Conservation (phyloP, 2,888 invertebrate species). For the Prenolepis imparis region DNA sequence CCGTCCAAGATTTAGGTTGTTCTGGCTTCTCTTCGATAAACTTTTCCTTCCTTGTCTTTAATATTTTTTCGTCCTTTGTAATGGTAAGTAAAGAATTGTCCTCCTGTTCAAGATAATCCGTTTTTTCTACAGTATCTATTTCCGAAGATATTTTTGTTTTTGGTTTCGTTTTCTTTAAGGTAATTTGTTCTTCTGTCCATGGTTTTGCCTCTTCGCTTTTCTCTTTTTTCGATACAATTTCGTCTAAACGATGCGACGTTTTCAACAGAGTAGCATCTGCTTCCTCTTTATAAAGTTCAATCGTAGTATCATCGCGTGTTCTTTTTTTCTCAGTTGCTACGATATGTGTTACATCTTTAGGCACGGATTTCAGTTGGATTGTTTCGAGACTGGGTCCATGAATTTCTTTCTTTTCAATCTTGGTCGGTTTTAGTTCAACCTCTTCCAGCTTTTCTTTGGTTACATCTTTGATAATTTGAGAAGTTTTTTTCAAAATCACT, state of each 20-base stretch:
- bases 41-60: slow-evolving; percentile 62
- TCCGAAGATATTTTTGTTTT: slow-evolving; percentile 82
- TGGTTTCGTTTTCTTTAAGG: slow-evolving; percentile 86
- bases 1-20: slow-evolving; percentile 83
- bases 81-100: slow-evolving; percentile 65
- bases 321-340: slow-evolving; percentile 64
- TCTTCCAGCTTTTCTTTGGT: slow-evolving; percentile 80
- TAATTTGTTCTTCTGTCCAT: slow-evolving; percentile 79
- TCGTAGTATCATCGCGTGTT: slow-evolving; percentile 59
- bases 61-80: slow-evolving; percentile 53
- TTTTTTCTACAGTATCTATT: slow-evolving; percentile 55
- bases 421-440: slow-evolving; percentile 87
- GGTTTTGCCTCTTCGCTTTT: slow-evolving; percentile 80
- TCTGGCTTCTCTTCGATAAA: slow-evolving; percentile 46
- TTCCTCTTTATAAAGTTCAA: slow-evolving; percentile 75
- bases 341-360: slow-evolving; percentile 70
- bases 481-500: slow-evolving; percentile 83
- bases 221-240: slow-evolving; percentile 66
- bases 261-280: slow-evolving; percentile 76
- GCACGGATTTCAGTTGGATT: slow-evolving; percentile 77
- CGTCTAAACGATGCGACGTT: slow-evolving; percentile 73
- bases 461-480: slow-evolving; percentile 76
- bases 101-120: slow-evolving; percentile 79
- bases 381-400: slow-evolving; percentile 73
- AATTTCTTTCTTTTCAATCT: slow-evolving; percentile 85